phyloP scores from a whole-genome alignment of 2,888 invertebrate species.

The Mylabris sibirica region DNA sequence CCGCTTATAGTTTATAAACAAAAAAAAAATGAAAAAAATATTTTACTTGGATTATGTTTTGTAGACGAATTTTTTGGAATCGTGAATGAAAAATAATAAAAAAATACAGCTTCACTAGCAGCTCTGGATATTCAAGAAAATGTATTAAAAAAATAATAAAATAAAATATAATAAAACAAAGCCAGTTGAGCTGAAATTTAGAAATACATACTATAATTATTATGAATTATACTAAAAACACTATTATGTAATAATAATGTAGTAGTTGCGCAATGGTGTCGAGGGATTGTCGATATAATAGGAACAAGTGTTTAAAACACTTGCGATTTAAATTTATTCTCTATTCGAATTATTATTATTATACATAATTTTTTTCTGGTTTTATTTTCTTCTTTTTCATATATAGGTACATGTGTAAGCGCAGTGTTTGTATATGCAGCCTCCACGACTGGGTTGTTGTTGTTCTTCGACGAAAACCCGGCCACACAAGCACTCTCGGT shows the following conservation, averaged over 20 bases:
- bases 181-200: conserved; percentile 50
- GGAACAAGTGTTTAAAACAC: conserved; percentile 55
- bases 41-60: conserved; percentile 48
- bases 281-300: conserved; percentile 62
- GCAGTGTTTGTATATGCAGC: conserved; percentile 55
- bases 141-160: conserved; percentile 13
- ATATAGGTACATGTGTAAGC: conserved; percentile 56
- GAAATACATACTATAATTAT: conserved; percentile 52
- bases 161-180: conserved; percentile 14
- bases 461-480: conserved; percentile 34
- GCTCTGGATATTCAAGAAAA: conserved; percentile 35
- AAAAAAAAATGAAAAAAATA: conserved; percentile 35
- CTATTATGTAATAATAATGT: conserved; percentile 52
- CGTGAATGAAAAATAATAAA: conserved; percentile 45
- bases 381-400: conserved; percentile 33
- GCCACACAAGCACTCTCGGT: conserved; percentile 56
- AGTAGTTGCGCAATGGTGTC: conserved; percentile 59
- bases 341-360: conserved; percentile 58
- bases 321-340: conserved; percentile 60
- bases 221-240: conserved; percentile 53
- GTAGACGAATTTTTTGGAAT: conserved; percentile 46
- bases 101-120: conserved; percentile 49
- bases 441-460: conserved; percentile 45
- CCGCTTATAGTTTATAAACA: conserved; percentile 58
- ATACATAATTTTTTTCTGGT: conserved; percentile 32